Evolutionary conservation across 2,797 vertebrate species (phyloP).

Genomic region (Buphagus erythrorhynchus): DNA sequence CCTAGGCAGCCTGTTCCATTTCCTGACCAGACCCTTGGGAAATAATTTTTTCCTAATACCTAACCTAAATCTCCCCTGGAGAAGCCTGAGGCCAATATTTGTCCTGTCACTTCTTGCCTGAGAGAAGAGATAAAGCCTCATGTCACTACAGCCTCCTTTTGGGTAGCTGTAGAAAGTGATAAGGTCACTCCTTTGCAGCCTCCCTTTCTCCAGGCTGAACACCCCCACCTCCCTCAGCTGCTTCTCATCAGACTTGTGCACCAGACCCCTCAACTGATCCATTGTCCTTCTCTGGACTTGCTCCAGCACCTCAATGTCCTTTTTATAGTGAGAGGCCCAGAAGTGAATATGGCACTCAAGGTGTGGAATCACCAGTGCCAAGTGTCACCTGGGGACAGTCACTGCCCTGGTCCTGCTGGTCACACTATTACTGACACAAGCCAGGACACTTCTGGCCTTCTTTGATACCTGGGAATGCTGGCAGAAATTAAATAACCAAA

Average conservation of each 20-base stretch:
- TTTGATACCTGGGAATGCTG: not conserved
- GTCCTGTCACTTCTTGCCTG: rapidly evolving
- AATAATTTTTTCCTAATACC: no score
- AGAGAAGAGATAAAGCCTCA: not conserved
- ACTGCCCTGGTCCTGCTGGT: not conserved
- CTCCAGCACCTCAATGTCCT: not conserved
- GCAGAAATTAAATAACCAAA: not conserved
- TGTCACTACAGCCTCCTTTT: not conserved
- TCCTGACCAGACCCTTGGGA: no score
- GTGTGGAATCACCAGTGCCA: not conserved
- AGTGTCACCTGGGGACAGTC: rapidly evolving
- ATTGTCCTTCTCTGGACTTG: not conserved
- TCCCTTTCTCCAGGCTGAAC: not conserved
- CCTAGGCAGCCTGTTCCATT: not conserved
- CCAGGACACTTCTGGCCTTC: not conserved
- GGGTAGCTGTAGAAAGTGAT: not conserved
- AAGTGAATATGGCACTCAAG: not conserved
- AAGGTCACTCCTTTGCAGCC: not conserved
- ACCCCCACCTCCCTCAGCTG: not conserved
- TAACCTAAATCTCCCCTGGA: not conserved
- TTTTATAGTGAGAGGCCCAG: not conserved
- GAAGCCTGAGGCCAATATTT: not conserved
- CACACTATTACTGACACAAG: not conserved
- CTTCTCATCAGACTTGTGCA: no score
- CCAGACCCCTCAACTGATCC: not conserved